Evolutionary conservation across 1,140 invertebrate genomes (phyloP), one percentile per base, ranked within the genome.

Genomic region (Lepeophtheirus salmonis): DNA sequence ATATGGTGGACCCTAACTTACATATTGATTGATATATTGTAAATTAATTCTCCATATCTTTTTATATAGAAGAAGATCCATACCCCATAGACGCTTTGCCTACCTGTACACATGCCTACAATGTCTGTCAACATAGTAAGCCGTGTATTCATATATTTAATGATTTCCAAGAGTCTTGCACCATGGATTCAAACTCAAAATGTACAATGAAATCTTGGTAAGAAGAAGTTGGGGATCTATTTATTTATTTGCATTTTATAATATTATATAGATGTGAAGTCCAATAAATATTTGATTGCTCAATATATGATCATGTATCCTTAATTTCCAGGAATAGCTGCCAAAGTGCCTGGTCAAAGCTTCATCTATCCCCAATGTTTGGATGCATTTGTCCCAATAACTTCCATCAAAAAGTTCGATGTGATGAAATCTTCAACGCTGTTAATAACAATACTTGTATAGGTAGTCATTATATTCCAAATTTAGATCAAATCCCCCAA

Each of bases 381-480:
- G 86, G 86, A 13, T 89, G 86, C 73, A 88, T 89, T 64, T 89
- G 86, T 71, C 86, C 86, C 55, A 85, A 84, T 68, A 86, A 84
- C 66, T 56, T 58, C 3, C 81, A 85, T 70, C 81, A 83, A 74
- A 87, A 87, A 77, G 83, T 81, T 66, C 78, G 82, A 64, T 89
- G 86, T 72, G 84, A 89, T 70, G 75, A 81, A 65, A 84, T 88
- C 70, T 89, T 87, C 73, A 78, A 79, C 62, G 78, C 81, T 67
- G 83, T 89, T 67, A 87, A 89, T 76, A 83, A 87, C 72, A 89
- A 89, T 75, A 84, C 85, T 16, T 89, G 86, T 73, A 81, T 89
- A 67, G 84, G 86, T 89, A 78, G 86, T 84, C 83, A 70, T 21
- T 1, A 54, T n/a, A n/a, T n/a, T n/a, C n/a, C n/a, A n/a, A n/a